These are phyloP conservation scores for Cataglyphis hispanica DNA, from an alignment of 1,140 invertebrate genomes.

Conservation along the genomic window DNA sequence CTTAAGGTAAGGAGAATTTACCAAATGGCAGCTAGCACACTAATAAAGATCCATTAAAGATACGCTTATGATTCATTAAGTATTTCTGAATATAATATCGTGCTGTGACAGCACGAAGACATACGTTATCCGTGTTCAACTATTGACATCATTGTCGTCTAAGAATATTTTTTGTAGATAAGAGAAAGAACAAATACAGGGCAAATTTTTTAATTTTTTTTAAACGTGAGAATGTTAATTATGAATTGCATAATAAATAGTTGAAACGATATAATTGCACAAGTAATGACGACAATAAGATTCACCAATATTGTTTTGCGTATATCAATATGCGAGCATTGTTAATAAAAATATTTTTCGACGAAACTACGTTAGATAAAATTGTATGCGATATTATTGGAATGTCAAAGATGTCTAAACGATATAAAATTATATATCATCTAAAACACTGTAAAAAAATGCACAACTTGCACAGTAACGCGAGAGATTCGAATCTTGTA, in stretches of 20 bases:
- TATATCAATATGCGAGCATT: slow-evolving; percentile 3
- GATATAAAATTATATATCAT: not conserved
- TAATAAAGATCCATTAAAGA: slow-evolving; percentile 66
- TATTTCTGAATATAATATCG: slow-evolving; percentile 13
- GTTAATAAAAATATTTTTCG: slow-evolving; percentile 37
- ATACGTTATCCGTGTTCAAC: slow-evolving; percentile 62
- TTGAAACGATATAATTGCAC: slow-evolving; percentile 23
- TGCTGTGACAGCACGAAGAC: slow-evolving; percentile 35
- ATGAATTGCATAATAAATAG: not conserved
- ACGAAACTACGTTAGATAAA: not conserved
- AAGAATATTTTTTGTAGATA: slow-evolving; percentile 15
- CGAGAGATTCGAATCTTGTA: slow-evolving; percentile 4
- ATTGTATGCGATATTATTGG: not conserved
- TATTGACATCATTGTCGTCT: slow-evolving; percentile 37
- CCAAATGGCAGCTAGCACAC: slow-evolving; percentile 62
- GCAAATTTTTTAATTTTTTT: slow-evolving; percentile 34
- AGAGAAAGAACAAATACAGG: not conserved
- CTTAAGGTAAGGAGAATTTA: slow-evolving; percentile 63
- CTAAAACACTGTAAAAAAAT: not conserved
- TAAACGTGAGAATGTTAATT: slow-evolving; percentile 13
- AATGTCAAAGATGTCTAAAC: not conserved
- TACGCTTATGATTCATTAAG: slow-evolving; percentile 38
- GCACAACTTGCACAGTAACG: not conserved
- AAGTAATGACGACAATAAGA: slow-evolving; percentile 59
- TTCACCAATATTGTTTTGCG: not conserved